Evolutionary conservation across 2,113 vertebrate genomes (phyloP), one percentile per base, ranked within the genome.

Genomic region (Synodontis membranacea): DNA sequence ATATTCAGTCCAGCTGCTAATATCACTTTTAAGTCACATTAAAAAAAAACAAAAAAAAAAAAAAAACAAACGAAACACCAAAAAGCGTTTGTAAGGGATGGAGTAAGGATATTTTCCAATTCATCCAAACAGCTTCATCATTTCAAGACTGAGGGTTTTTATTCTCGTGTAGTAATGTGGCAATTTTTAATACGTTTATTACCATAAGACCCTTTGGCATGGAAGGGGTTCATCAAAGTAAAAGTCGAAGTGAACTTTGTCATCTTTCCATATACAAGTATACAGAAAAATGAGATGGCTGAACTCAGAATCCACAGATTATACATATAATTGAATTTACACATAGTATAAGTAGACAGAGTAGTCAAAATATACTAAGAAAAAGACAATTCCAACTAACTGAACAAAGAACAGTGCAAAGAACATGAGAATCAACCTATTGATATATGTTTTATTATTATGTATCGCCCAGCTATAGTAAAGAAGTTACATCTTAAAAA

Each of bases 1-100:
- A 94, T 76, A 58, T 94, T 95, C 93, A 93, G 94, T 93, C 93
- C 94, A 92, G 94, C 93, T 91, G 92, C 92, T 95, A 93, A 95
- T 95, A 93, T 94, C 95, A 95, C 93, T 60, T n/a, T 62, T 68
- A 68, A 70, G 21, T 70, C 17, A 70, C 66, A 68, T 34, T 68
- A 1, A 31, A 66, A 15, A 17, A 34, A 31, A 31, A 4, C 17
- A 5, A 37, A 3, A 21, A 34, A 31, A 31, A 4, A 37, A 5
- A 37, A 3, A 21, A 2, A 39, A 39, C 23, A 62, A n/a, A 62
- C 31, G n/a, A 62, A 31, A 62, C 60, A 62, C 28, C 3, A 60
- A 28, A 25, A 23, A 28, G 3, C 23, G 9, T 10, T 23, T 23
- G 2, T 56, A 23, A 21, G 5, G 5, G 25, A 8, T 68, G 31